Conservation (phyloP, 2,113 vertebrate species). For the Etia nguti region DNA sequence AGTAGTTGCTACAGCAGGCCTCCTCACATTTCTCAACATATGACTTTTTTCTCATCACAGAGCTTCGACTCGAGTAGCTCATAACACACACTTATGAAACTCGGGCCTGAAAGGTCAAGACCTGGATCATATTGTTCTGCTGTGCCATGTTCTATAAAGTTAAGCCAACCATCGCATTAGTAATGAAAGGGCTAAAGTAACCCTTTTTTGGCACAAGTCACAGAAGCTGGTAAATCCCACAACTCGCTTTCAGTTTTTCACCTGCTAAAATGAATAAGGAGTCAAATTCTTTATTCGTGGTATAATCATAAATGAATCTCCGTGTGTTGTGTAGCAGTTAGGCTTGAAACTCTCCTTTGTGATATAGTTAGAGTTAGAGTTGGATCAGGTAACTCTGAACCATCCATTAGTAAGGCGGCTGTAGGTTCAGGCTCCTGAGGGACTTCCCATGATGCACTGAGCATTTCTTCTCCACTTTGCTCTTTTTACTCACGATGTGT, state of each 20-base stretch:
- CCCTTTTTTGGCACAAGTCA: neutral
- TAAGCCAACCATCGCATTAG: neutral
- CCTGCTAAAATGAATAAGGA: neutral
- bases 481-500: neutral
- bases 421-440: neutral
- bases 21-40: neutral
- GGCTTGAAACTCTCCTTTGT: neutral
- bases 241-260: neutral
- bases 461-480: neutral
- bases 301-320: neutral
- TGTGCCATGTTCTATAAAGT: conserved; percentile 17
- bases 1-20: neutral
- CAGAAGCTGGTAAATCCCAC: neutral
- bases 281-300: neutral
- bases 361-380: neutral
- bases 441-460: neutral
- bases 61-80: neutral
- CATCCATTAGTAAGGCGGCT: neutral
- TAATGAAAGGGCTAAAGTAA: neutral
- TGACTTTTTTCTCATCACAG: neutral
- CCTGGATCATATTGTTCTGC: conserved; percentile 2
- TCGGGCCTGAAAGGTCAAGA: neutral
- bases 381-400: neutral
- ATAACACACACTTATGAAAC: neutral
- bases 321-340: neutral